Conservation (phyloP, 2,888 invertebrate species). For the Andrena minutula region DNA sequence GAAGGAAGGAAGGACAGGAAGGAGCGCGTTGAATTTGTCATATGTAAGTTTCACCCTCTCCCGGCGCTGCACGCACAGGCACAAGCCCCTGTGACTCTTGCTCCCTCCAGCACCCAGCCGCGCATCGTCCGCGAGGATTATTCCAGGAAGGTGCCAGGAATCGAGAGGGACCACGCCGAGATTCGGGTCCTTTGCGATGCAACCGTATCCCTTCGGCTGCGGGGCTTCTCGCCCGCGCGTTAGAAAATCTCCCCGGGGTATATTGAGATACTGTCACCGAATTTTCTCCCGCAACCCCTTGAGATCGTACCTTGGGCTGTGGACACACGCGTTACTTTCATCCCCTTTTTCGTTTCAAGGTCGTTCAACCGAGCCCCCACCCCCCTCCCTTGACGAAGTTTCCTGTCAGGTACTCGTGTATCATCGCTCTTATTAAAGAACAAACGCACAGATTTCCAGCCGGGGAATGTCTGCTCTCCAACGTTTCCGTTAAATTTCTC, state of each 20-base stretch:
- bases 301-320: slow-evolving; percentile 54
- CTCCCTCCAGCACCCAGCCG: slow-evolving; percentile 31
- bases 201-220: slow-evolving; percentile 53
- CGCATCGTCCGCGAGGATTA: slow-evolving; percentile 71
- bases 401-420: background rate
- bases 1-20: slow-evolving; percentile 75
- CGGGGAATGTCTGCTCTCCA: too few species aligned
- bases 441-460: background rate
- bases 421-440: slow-evolving; percentile 16
- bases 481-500: background rate
- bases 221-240: slow-evolving; percentile 59
- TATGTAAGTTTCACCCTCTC: slow-evolving; percentile 79
- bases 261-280: slow-evolving; percentile 80
- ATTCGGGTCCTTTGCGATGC: slow-evolving; percentile 76
- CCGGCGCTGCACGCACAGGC: slow-evolving; percentile 68
- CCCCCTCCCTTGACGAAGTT: slow-evolving; percentile 19
- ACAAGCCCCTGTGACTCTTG: slow-evolving; percentile 32
- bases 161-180: slow-evolving; percentile 67
- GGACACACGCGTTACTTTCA: slow-evolving; percentile 63
- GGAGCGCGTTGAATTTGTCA: slow-evolving; percentile 80
- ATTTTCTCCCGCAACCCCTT: slow-evolving; percentile 71
- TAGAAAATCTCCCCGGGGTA: slow-evolving; percentile 77
- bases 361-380: slow-evolving; percentile 53
- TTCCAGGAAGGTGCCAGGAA: slow-evolving; percentile 69
- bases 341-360: slow-evolving; percentile 56